A percentile compares a stretch with the other conserved stretches of the same genome.
Evolutionary conservation across 92 coral and sea anemone genomes (phyloP).

Genomic region (Metridium senile): DNA sequence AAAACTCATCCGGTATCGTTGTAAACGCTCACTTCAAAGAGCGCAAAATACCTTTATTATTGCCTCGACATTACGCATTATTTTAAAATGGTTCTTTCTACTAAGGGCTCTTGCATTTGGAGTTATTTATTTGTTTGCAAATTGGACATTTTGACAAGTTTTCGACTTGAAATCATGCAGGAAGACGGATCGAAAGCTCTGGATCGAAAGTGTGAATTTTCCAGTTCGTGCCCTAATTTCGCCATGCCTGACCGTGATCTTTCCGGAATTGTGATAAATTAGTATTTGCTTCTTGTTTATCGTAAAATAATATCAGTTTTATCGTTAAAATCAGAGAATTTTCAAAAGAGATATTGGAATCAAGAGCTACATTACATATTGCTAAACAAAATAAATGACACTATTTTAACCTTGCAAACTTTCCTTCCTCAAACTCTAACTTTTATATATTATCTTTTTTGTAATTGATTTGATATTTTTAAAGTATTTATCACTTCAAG

Average conservation of each 20-base stretch:
- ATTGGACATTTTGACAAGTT: neutral
- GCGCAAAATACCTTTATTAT: neutral
- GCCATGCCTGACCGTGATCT: neutral
- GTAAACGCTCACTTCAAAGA: neutral
- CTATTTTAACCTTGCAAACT: too few species aligned
- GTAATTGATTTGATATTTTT: too few species aligned
- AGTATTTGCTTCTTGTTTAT: neutral
- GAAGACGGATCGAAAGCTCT: neutral
- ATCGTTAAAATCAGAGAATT: neutral
- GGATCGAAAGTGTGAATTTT: conserved; percentile 5
- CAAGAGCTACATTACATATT: too few species aligned
- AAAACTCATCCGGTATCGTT: neutral
- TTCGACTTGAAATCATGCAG: neutral
- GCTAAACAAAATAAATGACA: too few species aligned
- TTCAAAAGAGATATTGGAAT: neutral
- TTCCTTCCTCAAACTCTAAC: too few species aligned
- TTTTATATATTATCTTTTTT: too few species aligned
- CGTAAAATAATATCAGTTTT: neutral
- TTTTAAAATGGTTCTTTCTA: neutral
- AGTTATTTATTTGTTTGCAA: neutral
- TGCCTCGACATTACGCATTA: neutral
- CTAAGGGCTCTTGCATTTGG: neutral
- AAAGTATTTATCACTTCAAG: too few species aligned
- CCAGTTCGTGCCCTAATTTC: neutral
- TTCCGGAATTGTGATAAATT: neutral